Evolutionary conservation across 2,797 vertebrate genomes (phyloP), one percentile per base, ranked within the genome.

Genomic region (Pseudocheirus occidentalis): DNA sequence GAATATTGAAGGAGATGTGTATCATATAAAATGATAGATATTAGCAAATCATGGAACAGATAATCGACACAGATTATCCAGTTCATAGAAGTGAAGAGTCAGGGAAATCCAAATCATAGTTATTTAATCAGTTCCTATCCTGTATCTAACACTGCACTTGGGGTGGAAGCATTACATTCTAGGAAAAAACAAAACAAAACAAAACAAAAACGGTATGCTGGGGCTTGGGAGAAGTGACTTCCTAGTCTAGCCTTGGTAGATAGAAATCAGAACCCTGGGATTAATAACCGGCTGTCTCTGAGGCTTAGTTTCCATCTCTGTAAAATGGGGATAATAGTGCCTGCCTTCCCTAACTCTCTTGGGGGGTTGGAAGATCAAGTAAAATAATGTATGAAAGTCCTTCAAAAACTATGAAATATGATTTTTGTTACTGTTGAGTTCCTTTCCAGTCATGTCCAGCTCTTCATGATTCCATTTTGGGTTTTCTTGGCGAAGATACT

Each of bases 141-240:
- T 95, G 58, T 94, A 90, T 11, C 28, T 95, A 94, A n/a, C 62
- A 93, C 93, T 97, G 58, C 31, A 5, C 52, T 94, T 4, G n/a
- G 50, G 87, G 73, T 50, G 40, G 40, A 87, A 81, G n/a, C 21
- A 27, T 27, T 46, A 46, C 46, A 18, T 46, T 81, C 9, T 46
- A 24, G 14, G 40, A 18, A 21, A 40, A 81, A 81, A 46, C n/a
- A 54, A 54, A 54, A 46, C n/a, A 54, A 54, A 54, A 54, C 53
- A 81, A 24, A 50, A 50, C 24, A 87, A 46, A 87, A 87, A 46
- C 40, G 28, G 9, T 46, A 27, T 50, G 2, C 40, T 24, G 73
- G 40, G 73, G 21, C 40, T 87, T 87, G n/a, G 66, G n/a, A 81
- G 2, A 46, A 81, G n/a, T 46, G 18, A 40, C 6, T 46, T 81